Evolutionary conservation across 2,888 invertebrate species (phyloP), one percentile per base, ranked within the genome.

Genomic region (Leptopilina drosophilae): DNA sequence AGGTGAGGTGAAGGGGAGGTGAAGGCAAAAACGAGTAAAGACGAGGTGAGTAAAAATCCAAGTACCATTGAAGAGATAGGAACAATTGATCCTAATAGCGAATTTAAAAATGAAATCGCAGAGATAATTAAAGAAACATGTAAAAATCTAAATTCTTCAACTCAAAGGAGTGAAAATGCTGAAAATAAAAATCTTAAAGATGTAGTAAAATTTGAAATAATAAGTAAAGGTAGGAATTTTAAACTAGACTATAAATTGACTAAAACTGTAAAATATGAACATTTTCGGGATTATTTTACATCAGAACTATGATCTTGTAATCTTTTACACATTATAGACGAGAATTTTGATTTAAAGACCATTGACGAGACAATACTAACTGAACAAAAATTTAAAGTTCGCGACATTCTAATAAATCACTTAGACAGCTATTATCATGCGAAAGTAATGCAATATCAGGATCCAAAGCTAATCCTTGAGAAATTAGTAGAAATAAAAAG

Each of bases 401-500:
- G 80, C 8, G 82, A 82, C 62, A 82, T 82, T 77, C 62, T 80
- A 12, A 82, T 82, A 62, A 80, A 80, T 59, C 80, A 77, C 26
- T 42, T 80, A 26, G 78, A 80, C 4, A 59, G 67, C 40, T 67
- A 78, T 33, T 82, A 80, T 46, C 76, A 80, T 14, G 75, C 75
- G 12, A 77, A 78, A 40, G 77, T 80, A 14, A 77, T 75, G 49
- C 73, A 80, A 20, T 42, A 76, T 26, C 76, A 80, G 64, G 79
- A 82, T 33, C 67, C 40, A 3, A 67, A 67, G 3, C 46, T 15
- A 67, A 40, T 67, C 40, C 40, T 46, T 9, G 11, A 40, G 0
- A 46, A 49, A 42, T 9, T 42, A 8, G 15, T 15, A 12, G 40
- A 46, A 67, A 42, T 46, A 40, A 46, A 46, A 67, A 46, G 46